phyloP scores from a whole-genome alignment of 2,797 vertebrate genomes.

The Dallia pectoralis region DNA sequence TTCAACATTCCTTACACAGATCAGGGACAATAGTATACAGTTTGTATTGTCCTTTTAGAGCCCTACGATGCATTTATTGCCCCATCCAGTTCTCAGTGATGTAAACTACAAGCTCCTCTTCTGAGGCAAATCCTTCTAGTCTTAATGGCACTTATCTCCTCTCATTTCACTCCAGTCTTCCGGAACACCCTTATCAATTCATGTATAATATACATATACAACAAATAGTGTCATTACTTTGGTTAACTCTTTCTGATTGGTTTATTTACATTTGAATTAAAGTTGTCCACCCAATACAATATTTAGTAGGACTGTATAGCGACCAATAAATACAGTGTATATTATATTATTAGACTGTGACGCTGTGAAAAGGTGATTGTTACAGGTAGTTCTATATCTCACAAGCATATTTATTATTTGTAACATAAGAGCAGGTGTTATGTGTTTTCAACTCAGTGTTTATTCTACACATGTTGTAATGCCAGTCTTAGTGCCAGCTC shows the following conservation, averaged over 20 bases:
- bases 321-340: not conserved
- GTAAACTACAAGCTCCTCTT: not conserved
- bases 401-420: slow-evolving; percentile 8
- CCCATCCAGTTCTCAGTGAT: not conserved
- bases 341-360: not conserved
- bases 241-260: slow-evolving; percentile 9
- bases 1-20: slow-evolving; percentile 56
- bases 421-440: not conserved
- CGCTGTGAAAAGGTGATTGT: slow-evolving; percentile 7
- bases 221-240: slow-evolving; percentile 1
- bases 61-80: not conserved
- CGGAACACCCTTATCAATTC: not conserved
- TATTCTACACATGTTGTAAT: slow-evolving; percentile 11
- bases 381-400: not conserved
- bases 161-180: no score
- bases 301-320: not conserved
- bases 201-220: not conserved
- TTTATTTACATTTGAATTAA: slow-evolving; percentile 14
- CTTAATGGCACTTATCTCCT: not conserved
- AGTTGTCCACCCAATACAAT: not conserved
- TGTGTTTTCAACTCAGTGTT: slow-evolving; percentile 9
- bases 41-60: not conserved
- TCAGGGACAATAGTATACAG: slow-evolving; percentile 26
- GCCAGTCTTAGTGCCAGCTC: slow-evolving; percentile 21
- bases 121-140: not conserved